Percentiles rank a stretch among this genome's conserved stretches.
Evolutionary conservation across 1,140 invertebrate species (phyloP).

Genomic region (Tetramorium parvispinum): DNA sequence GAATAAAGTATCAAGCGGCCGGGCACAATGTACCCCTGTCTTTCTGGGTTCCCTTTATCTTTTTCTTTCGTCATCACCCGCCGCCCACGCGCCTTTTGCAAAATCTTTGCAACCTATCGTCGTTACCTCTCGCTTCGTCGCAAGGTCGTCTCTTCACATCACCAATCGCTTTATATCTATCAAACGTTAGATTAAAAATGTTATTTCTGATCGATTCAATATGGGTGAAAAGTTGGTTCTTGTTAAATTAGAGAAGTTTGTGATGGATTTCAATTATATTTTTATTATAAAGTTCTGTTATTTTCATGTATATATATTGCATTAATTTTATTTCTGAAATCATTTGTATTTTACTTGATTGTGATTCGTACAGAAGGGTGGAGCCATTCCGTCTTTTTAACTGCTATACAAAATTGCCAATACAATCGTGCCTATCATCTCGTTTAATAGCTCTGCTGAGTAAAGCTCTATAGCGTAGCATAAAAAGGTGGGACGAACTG

Average conservation of each 20-base stretch:
- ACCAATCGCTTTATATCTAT: slow-evolving; percentile 65
- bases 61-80: slow-evolving; percentile 68
- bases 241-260: background rate
- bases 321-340: slow-evolving; percentile 21
- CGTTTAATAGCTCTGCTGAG: slow-evolving; percentile 72
- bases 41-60: slow-evolving; percentile 78
- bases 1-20: slow-evolving; percentile 85
- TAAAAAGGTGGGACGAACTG: slow-evolving; percentile 52
- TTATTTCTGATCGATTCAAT: background rate
- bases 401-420: slow-evolving; percentile 49
- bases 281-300: background rate
- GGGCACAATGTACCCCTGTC: slow-evolving; percentile 83
- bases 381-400: slow-evolving; percentile 30
- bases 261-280: background rate
- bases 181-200: slow-evolving; percentile 36
- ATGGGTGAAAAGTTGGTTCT: background rate
- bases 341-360: background rate
- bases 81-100: slow-evolving; percentile 60
- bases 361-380: slow-evolving; percentile 3
- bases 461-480: slow-evolving; percentile 50
- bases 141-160: slow-evolving; percentile 18
- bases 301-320: background rate
- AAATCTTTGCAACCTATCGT: slow-evolving; percentile 70
- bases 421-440: slow-evolving; percentile 80
- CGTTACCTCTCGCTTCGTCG: slow-evolving; percentile 41